Evolutionary conservation across 2,888 invertebrate genomes (phyloP), one percentile per base, ranked within the genome.

Genomic region (Mythimna albipuncta): DNA sequence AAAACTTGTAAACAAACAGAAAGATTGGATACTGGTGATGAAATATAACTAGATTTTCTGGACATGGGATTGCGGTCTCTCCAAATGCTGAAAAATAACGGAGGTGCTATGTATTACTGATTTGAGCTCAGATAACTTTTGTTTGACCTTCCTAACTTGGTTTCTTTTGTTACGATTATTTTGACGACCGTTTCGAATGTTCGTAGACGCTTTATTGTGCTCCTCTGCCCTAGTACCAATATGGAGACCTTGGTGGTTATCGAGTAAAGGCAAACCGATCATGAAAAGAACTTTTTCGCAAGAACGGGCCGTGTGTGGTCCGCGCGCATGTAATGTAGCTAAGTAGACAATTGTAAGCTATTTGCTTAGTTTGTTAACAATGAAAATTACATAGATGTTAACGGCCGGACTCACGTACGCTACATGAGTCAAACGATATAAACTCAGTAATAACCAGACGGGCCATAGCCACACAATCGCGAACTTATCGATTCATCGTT

Each of bases 401-500:
- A 93, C 93, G 93, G 93, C 93, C 94, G 91, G 90, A 81, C 92
- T 91, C 94, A 93, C 93, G 94, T 94, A 92, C 91, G 78, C 80
- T 82, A 94, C 94, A 94, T 95, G 95, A 95, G 92, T 95, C 94
- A 95, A 94, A 90, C 89, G 85, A 90, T 92, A 93, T 92, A 92
- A 93, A 92, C 92, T 91, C 89, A 85, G 86, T 75, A 87, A 85
- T 85, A 91, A 92, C 91, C 91, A 92, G 91, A 89, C 92, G 83
- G 86, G 65, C 91, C 93, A 90, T 93, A 92, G 89, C 82, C 83
- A 90, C 84, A 91, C 92, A 92, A 92, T 92, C 90, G 92, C 84
- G 82, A 87, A 89, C 92, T 95, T 95, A 94, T 90, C 91, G 91
- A 95, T 95, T 95, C 96, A 93, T 89, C 91, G 90, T 87, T 88